Evolutionary conservation across 2,888 invertebrate species (phyloP).

Genomic region (Griposia aprilina): DNA sequence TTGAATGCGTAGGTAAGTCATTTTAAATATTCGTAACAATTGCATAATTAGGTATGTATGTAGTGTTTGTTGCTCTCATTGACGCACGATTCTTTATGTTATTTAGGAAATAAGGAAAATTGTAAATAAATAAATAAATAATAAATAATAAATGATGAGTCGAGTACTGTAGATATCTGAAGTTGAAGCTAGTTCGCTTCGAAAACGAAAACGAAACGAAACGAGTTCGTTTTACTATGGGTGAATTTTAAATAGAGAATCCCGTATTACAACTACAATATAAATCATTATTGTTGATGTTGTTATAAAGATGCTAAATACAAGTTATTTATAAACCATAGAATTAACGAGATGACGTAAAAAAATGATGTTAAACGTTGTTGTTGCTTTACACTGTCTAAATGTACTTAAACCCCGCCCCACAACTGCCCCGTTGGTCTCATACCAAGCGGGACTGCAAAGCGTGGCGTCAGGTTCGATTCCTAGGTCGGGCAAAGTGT

Average conservation of each 20-base stretch:
- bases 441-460: too few species aligned
- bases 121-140: too few species aligned
- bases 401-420: too few species aligned
- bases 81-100: background rate
- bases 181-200: background rate
- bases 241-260: background rate
- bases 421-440: too few species aligned
- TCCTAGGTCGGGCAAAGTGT: too few species aligned
- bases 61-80: background rate
- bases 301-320: background rate
- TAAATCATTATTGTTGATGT: background rate
- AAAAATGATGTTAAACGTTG: slow-evolving; percentile 11
- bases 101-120: background rate
- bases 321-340: background rate
- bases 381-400: background rate
- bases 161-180: background rate
- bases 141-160: too few species aligned
- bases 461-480: too few species aligned
- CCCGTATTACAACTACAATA: background rate
- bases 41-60: too few species aligned
- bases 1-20: background rate
- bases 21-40: background rate
- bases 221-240: background rate
- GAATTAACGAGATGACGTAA: background rate
- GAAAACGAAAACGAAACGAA: too few species aligned